Evolutionary conservation across 2,113 vertebrate genomes (phyloP).

Genomic region (Bubo bubo): DNA sequence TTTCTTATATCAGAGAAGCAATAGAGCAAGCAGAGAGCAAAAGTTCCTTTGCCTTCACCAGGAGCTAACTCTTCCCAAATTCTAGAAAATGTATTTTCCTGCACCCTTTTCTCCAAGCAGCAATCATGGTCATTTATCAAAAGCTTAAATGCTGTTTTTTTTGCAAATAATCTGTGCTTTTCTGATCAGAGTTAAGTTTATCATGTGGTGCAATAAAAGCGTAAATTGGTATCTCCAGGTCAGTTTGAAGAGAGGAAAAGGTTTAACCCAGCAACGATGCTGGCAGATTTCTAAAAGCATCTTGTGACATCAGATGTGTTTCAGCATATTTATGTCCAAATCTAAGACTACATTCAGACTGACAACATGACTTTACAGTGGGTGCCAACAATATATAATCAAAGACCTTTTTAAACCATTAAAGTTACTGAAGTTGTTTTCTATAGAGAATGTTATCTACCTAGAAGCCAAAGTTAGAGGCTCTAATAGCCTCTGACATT

Average conservation of each 20-base stretch:
- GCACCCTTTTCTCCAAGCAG: background rate
- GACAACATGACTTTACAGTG: background rate
- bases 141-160: background rate
- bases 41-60: background rate
- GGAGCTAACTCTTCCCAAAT: background rate
- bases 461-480: background rate
- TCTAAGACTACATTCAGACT: background rate
- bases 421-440: background rate
- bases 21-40: background rate
- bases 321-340: background rate
- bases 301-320: background rate
- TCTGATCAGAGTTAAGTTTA: background rate
- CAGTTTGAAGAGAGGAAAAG: background rate
- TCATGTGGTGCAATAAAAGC: background rate
- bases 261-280: background rate
- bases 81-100: background rate
- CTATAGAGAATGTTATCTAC: background rate
- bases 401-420: background rate
- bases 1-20: background rate
- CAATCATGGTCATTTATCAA: background rate
- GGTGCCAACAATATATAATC: background rate
- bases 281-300: background rate
- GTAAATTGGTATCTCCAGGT: background rate
- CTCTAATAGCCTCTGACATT: background rate
- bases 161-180: background rate